Conservation (phyloP, 2,113 vertebrate species). For the Crotalus tigris region DNA sequence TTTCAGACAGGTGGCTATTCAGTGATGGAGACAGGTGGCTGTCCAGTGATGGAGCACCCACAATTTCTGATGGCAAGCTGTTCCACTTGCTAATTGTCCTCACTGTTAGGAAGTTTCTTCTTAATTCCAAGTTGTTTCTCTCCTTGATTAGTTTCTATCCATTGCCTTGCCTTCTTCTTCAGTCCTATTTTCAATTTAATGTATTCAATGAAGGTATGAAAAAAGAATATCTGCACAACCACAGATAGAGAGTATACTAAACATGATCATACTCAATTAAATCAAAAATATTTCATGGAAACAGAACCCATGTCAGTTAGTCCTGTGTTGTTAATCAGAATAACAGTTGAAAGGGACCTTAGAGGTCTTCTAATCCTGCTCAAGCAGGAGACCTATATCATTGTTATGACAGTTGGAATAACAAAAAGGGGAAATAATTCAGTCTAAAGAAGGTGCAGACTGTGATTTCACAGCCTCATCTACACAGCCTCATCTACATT, state of each 20-base stretch:
- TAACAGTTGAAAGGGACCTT: background rate
- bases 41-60: no score
- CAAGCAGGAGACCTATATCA: no score
- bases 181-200: background rate
- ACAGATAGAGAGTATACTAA: background rate
- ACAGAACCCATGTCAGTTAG: background rate
- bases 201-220: background rate
- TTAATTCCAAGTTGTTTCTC: no score
- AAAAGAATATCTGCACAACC: background rate
- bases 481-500: background rate
- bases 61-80: no score
- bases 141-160: no score
- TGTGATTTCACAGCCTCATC: background rate
- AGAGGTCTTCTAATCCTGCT: no score
- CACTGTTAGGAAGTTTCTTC: no score
- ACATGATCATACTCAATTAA: background rate
- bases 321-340: background rate
- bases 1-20: no score
- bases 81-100: no score
- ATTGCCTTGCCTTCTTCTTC: no score
- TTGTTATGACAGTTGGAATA: background rate
- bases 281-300: background rate
- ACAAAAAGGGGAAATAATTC: background rate
- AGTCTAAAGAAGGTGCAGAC: background rate
- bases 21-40: no score